These are phyloP conservation scores for Siniperca scherzeri DNA, from an alignment of 2,797 vertebrate genomes.

Conservation along the genomic window DNA sequence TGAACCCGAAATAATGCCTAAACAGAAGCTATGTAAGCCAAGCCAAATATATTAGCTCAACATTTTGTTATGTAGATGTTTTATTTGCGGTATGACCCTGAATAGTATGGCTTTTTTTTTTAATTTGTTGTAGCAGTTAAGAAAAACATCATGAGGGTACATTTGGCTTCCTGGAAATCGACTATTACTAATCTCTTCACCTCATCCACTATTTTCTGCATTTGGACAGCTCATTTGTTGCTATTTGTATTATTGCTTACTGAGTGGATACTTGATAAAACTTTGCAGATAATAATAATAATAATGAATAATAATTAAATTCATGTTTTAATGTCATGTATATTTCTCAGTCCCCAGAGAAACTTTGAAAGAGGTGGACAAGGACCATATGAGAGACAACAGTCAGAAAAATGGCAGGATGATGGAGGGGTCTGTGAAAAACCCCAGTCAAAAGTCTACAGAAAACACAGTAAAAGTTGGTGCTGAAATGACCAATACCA, in stretches of 20 bases:
- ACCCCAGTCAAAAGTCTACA: neutral
- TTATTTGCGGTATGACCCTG: neutral
- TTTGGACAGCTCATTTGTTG: neutral
- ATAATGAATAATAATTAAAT: neutral
- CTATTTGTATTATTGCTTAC: neutral
- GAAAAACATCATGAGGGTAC: neutral
- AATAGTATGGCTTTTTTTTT: neutral
- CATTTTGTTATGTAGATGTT: neutral
- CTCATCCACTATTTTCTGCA: neutral
- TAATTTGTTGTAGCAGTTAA: too few relatives aligned
- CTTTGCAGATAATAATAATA: neutral
- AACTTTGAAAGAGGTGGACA: neutral
- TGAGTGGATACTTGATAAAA: neutral
- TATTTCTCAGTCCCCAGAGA: constrained; percentile 56
- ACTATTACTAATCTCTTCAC: neutral
- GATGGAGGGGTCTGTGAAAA: neutral
- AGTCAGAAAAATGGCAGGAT: neutral
- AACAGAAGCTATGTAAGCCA: constrained; percentile 64
- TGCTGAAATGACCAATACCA: neutral
- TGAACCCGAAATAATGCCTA: neutral
- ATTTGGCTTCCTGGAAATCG: neutral
- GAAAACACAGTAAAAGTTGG: neutral
- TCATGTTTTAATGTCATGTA: neutral
- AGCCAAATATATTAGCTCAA: neutral
- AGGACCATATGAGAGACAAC: neutral